Evolutionary conservation across 2,113 vertebrate species (phyloP), one percentile per base, ranked within the genome.

Genomic region (Gila orcuttii): DNA sequence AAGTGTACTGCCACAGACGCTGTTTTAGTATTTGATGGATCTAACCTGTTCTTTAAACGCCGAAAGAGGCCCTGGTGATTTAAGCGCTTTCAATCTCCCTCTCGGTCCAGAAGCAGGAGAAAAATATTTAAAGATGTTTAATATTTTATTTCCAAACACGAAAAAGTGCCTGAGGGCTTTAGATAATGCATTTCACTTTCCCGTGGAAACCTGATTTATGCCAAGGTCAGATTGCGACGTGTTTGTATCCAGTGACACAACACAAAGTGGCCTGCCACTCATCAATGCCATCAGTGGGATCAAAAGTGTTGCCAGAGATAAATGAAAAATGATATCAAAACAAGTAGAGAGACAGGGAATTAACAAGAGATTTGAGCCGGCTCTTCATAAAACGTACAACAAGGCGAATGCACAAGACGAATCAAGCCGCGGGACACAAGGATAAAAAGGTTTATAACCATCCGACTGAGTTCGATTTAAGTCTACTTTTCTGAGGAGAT

Each of bases 131-230:
- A 88, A 76, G 80, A 80, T 59, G 45, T 33, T 87, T 90, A 86
- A 88, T 89, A 90, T 87, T 89, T 90, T 83, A 90, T 90, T 80
- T 73, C 25, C 50, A 86, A 77, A 82, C 81, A 82, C 47, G 12
- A 64, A 78, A 57, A 42, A 68, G 60, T 13, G 82, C 85, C 74
- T 79, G 55, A 78, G 36, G 81, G 81, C 66, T 73, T 66, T 66
- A 47, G 55, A 62, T 88, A 86, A 89, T 83, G 82, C 55, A 33
- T 50, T 57, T 64, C 21, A 45, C 39, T 81, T 47, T 59, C 31
- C 47, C 31, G 4, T 45, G 82, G 28, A 79, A 57, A 69, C 59
- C 19, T 25, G 17, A 52, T 83, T 83, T 79, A 86, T 68, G 64
- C 11, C 76, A 57, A 79, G 59, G 79, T 79, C 66, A 57, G 73